Conservation (phyloP, 1,140 invertebrate species). For the Zaprionus camerounensis region DNA sequence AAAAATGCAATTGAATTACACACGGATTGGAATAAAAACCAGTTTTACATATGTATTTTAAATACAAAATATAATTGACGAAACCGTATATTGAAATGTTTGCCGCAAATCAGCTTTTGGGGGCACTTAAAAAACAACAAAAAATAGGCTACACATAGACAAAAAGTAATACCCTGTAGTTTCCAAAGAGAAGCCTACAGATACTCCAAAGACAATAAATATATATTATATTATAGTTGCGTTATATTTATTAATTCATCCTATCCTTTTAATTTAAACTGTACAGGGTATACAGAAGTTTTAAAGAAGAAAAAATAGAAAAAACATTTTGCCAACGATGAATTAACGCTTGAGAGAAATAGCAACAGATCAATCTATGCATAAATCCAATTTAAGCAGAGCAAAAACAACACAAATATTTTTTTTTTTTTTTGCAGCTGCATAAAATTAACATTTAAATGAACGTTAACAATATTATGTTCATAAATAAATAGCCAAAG, state of each 20-base stretch:
- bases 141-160: background rate
- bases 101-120: background rate
- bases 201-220: no score
- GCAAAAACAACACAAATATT: background rate
- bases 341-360: background rate
- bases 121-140: background rate
- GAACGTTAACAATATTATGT: background rate
- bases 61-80: background rate
- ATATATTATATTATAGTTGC: background rate
- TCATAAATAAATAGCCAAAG: background rate
- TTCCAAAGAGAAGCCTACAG: background rate
- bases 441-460: constrained; percentile 14
- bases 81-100: background rate
- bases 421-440: background rate
- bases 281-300: background rate
- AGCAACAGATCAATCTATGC: background rate
- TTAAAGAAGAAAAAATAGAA: background rate
- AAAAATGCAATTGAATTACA: constrained; percentile 14
- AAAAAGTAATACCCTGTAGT: background rate
- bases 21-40: background rate
- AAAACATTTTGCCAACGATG: background rate
- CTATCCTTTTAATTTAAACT: background rate
- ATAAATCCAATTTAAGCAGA: background rate
- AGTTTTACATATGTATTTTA: background rate
- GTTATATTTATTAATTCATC: no score